Evolutionary conservation across 2,797 vertebrate species (phyloP).

Genomic region (Sarcoramphus papa): DNA sequence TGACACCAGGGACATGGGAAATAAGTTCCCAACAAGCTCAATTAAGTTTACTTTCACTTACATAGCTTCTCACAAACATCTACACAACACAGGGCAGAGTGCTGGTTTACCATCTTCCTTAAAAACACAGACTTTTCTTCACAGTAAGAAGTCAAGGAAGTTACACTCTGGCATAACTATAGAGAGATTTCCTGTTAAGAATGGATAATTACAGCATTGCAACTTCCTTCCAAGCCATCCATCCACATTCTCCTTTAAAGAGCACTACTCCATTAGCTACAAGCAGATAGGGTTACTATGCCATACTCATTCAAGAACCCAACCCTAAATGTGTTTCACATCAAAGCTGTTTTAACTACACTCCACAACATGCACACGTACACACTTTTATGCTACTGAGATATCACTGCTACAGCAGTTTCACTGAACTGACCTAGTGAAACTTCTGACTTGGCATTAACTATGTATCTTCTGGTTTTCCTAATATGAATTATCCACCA

Average conservation of each 20-base stretch:
- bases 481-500: not conserved
- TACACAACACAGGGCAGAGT: not conserved
- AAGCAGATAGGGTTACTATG: not conserved
- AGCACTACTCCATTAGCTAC: not conserved
- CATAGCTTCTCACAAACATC: not conserved
- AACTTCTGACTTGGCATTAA: not conserved
- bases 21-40: not conserved
- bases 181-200: conserved; percentile 24
- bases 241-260: conserved; percentile 36
- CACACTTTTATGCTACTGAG: not conserved
- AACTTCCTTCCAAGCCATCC: conserved; percentile 51
- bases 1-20: not conserved
- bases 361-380: not conserved
- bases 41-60: not conserved
- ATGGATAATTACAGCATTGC: conserved; percentile 24
- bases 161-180: not conserved
- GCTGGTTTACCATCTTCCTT: not conserved
- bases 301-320: not conserved
- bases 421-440: not conserved
- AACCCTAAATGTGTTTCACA: not conserved
- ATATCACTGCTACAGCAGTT: accelerated
- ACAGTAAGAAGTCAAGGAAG: conserved; percentile 25
- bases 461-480: not conserved
- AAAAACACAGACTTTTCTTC: not conserved
- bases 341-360: not conserved